phyloP scores from a whole-genome alignment of 1,140 invertebrate genomes.

The Orius laevigatus region DNA sequence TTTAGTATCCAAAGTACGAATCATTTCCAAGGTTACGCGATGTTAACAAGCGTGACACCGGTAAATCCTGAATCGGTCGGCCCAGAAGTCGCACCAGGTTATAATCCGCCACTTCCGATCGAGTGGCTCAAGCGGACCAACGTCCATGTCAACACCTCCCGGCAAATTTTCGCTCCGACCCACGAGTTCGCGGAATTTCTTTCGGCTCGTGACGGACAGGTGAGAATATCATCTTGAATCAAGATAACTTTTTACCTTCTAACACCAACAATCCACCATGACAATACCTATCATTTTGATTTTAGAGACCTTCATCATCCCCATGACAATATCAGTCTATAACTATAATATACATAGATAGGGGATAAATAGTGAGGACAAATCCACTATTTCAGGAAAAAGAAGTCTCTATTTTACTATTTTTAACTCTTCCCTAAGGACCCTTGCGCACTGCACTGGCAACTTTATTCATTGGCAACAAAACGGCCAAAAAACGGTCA shows the following conservation, averaged over 20 bases:
- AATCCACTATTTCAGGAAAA: too few species aligned
- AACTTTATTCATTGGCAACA: too few species aligned
- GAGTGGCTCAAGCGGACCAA: conserved; percentile 34
- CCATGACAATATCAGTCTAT: too few species aligned
- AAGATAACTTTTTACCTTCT: neutral
- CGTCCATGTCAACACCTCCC: conserved; percentile 32
- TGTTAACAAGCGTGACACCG: conserved; percentile 25
- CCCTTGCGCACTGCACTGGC: too few species aligned
- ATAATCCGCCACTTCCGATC: conserved; percentile 22
- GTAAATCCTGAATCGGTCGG: conserved; percentile 25
- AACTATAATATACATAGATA: too few species aligned
- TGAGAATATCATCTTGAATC: conserved; percentile 19
- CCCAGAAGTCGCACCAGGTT: conserved; percentile 25
- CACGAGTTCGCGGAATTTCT: conserved; percentile 33
- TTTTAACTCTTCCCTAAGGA: too few species aligned
- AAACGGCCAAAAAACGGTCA: too few species aligned
- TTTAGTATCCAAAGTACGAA: conserved; percentile 36
- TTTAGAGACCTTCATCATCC: too few species aligned
- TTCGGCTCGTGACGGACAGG: conserved; percentile 35
- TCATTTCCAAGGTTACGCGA: conserved; percentile 36
- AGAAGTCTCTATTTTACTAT: too few species aligned
- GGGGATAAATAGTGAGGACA: too few species aligned
- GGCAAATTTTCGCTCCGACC: conserved; percentile 33
- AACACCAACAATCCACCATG: neutral
- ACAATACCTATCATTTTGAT: neutral